Percentiles rank a stretch among this genome's conserved stretches.
Conservation (phyloP, 2,113 vertebrate genomes). For the Kryptolebias marmoratus region DNA sequence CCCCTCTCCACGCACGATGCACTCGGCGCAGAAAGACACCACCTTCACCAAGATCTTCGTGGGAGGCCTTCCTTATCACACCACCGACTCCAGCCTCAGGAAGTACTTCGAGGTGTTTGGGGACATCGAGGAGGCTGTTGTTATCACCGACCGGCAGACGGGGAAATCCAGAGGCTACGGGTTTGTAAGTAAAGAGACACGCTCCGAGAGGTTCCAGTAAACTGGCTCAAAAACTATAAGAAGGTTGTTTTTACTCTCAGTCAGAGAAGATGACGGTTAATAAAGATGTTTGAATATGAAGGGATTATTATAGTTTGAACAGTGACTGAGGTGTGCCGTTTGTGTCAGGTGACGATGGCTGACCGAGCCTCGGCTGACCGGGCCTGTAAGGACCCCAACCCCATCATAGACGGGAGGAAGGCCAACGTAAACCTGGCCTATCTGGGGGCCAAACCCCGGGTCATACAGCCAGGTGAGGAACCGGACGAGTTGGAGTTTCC, state of each 20-base stretch:
- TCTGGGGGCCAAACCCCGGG: constrained; percentile 94
- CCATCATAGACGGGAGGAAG: constrained; percentile 98
- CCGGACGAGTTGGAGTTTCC: not conserved
- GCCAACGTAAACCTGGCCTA: constrained; percentile 98
- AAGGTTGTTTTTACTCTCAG: no score
- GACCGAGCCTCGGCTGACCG: constrained; percentile 92
- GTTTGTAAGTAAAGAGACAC: constrained; percentile 87
- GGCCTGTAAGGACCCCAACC: constrained; percentile 97
- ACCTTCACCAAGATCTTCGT: constrained; percentile 99
- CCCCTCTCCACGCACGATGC: constrained; percentile 79
- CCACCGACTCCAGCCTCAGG: constrained; percentile 95
- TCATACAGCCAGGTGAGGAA: constrained; percentile 94
- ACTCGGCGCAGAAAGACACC: constrained; percentile 98
- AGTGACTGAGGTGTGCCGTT: constrained; percentile 5
- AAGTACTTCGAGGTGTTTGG: constrained; percentile 98
- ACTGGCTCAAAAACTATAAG: no score
- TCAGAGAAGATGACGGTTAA: no score
- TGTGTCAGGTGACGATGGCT: constrained; percentile 90
- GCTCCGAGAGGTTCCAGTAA: no score
- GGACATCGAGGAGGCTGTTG: constrained; percentile 97
- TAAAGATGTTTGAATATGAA: no score
- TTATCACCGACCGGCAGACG: constrained; percentile 96
- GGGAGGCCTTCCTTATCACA: constrained; percentile 96
- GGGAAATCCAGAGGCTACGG: constrained; percentile 97
- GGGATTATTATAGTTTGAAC: no score